Conservation (phyloP, 2,113 vertebrate species). For the Malurus cyaneus region DNA sequence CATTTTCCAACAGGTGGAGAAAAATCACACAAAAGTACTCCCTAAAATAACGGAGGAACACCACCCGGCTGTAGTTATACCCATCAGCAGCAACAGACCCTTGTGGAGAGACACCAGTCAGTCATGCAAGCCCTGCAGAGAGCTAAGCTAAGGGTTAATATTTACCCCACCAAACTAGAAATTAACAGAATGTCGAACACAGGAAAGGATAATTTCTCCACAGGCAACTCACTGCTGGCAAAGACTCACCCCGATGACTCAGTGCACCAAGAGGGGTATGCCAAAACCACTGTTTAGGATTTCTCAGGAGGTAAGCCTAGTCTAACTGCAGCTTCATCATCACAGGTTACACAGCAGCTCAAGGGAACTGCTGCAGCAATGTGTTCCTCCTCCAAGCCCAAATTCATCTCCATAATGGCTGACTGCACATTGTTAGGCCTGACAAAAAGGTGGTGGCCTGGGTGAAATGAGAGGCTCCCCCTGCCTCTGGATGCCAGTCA, state of each 20-base stretch:
- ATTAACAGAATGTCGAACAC: neutral
- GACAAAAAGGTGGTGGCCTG: neutral
- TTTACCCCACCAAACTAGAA: neutral
- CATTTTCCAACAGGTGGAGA: neutral
- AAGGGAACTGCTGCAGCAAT: neutral
- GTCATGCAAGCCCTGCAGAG: neutral
- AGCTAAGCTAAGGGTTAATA: neutral
- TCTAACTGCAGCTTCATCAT: accelerated
- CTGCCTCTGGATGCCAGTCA: neutral
- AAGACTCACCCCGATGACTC: neutral
- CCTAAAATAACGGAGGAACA: neutral
- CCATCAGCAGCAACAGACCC: neutral
- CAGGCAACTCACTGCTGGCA: neutral
- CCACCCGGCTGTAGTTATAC: neutral
- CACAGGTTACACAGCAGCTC: accelerated
- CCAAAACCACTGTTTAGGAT: neutral
- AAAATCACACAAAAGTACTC: neutral
- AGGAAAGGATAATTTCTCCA: neutral
- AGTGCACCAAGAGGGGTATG: neutral
- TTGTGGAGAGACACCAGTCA: accelerated
- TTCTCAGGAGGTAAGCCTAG: neutral
- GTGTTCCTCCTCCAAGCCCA: neutral
- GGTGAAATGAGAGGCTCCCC: neutral
- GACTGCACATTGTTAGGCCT: accelerated
- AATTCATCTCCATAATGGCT: neutral